Percentiles rank a stretch among this genome's conserved stretches.
phyloP scores from a whole-genome alignment of 2,888 invertebrate genomes.

The Urechis unicinctus region DNA sequence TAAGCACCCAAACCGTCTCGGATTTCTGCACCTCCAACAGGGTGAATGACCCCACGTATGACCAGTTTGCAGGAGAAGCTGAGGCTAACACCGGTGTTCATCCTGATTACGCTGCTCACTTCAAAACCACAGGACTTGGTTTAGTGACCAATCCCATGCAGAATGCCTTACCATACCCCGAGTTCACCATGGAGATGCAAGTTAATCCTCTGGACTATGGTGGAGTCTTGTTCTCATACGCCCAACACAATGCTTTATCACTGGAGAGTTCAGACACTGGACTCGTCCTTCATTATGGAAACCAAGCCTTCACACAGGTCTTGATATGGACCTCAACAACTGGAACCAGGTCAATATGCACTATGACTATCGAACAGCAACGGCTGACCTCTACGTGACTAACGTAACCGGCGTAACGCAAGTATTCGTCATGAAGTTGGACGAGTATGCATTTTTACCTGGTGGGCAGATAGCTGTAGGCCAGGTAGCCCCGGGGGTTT shows the following conservation, averaged over 20 bases:
- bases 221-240: conserved; percentile 25
- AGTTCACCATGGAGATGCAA: conserved; percentile 28
- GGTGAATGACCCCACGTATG: too few relatives aligned
- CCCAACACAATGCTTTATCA: conserved; percentile 13
- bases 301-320: neutral
- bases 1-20: too few relatives aligned
- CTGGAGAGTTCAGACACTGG: conserved; percentile 7
- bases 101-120: too few relatives aligned
- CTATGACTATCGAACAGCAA: conserved; percentile 17
- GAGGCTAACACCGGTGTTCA: too few relatives aligned
- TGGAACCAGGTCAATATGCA: conserved; percentile 30
- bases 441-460: conserved; percentile 15
- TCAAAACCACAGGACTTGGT: too few relatives aligned
- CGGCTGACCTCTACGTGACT: conserved; percentile 25
- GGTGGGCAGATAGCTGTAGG: conserved; percentile 27
- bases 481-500: conserved; percentile 18
- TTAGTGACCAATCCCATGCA: conserved; percentile 7
- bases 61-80: too few relatives aligned
- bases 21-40: too few relatives aligned
- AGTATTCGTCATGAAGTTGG: conserved; percentile 22
- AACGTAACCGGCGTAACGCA: conserved; percentile 15
- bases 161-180: conserved; percentile 11
- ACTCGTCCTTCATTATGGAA: neutral
- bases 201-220: conserved; percentile 22
- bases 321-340: conserved; percentile 13